Percentiles rank a stretch among this genome's conserved stretches.
Evolutionary conservation across 2,888 invertebrate species (phyloP).

Genomic region (Trichopoda pennipes): DNA sequence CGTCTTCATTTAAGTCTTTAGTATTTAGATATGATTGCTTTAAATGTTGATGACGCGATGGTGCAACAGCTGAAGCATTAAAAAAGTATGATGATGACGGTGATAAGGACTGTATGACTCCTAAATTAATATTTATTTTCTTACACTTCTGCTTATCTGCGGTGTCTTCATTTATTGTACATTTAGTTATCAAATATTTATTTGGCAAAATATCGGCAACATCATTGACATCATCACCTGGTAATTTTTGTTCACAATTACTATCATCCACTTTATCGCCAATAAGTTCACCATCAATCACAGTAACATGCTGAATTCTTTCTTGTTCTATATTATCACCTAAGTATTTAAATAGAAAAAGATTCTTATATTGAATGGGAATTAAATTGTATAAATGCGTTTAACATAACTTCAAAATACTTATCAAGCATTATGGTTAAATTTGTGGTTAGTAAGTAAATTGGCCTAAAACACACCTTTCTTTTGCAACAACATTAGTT

Average conservation of each 20-base stretch:
- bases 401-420: too few relatives aligned
- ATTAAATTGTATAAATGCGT: background rate
- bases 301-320: slow-evolving; percentile 8
- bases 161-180: background rate
- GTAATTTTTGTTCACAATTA: background rate
- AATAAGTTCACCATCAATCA: slow-evolving; percentile 10
- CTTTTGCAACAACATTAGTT: too few relatives aligned
- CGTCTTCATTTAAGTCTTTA: slow-evolving; percentile 24
- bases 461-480: too few relatives aligned
- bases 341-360: slow-evolving; percentile 19
- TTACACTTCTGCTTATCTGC: background rate
- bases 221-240: too few relatives aligned
- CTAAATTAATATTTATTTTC: background rate
- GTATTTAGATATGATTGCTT: slow-evolving; percentile 9
- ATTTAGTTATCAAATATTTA: background rate
- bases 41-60: slow-evolving; percentile 5
- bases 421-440: too few relatives aligned
- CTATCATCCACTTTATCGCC: background rate
- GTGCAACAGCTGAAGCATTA: slow-evolving; percentile 12
- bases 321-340: slow-evolving; percentile 33
- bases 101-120: background rate
- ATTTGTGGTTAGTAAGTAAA: too few relatives aligned
- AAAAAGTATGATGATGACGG: background rate
- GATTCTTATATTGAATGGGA: background rate
- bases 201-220: slow-evolving; percentile 14